Evolutionary conservation across 2,888 invertebrate genomes (phyloP), one percentile per base, ranked within the genome.

Genomic region (Elmis aenea): DNA sequence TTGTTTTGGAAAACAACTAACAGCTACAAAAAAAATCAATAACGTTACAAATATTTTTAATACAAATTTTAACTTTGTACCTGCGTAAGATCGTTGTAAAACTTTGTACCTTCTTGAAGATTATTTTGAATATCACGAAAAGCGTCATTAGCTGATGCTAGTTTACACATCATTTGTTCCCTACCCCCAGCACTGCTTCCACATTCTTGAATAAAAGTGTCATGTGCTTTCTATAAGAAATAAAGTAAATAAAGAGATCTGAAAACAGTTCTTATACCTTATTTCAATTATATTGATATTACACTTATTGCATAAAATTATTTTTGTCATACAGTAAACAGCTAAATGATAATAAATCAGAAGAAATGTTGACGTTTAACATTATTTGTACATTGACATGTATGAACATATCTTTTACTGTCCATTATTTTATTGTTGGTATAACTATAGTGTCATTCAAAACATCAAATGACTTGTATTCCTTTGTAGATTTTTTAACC

Each of bases 1-100:
- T 97, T 97, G 70, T 89, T 94, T 76, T 99, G 99, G 72, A 95
- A 92, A 36, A 85, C 84, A 10, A 97, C 83, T 62, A 99, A 73
- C 57, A 99, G 71, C 76, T 94, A 76, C 31, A 60, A 61, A 45
- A 28, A 11, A 32, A 35, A 10, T 12, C 14, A 35, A 12, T 18
- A 30, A 30, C 26, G 30, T 26, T 5, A 11, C 15, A 20, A 27
- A 5, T 25, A 29, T 25, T 38, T 10, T 26, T 3, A 26, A 6
- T 22, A 3, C 12, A 22, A 33, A 22, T n/a, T 22, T 5, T 10
- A 22, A 15, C 14, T 24, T 27, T 24, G 20, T 61, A 81, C 80
- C 74, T 85, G 83, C n/a, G 91, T 91, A 46, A 92, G 74, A 69
- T 91, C 89, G 65, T 90, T 91, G 70, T 91, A 89, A 72, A 96